These are phyloP conservation scores for Cyrtodaria siliqua DNA, from an alignment of 2,888 invertebrate species.

Conservation along the genomic window DNA sequence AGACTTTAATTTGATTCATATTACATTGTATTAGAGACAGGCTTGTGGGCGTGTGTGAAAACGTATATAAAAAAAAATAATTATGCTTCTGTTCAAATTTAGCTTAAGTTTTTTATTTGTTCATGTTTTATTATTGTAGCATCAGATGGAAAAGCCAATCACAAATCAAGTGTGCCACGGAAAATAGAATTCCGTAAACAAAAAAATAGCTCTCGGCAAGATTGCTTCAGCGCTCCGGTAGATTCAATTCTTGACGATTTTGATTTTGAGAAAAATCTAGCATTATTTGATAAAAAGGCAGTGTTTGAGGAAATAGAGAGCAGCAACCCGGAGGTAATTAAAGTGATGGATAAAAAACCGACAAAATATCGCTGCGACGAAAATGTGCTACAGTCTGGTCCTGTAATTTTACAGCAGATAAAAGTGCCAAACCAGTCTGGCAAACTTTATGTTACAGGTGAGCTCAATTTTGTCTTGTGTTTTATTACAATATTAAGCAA, in stretches of 20 bases:
- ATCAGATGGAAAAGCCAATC: constrained; percentile 49
- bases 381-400: constrained; percentile 91
- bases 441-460: constrained; percentile 90
- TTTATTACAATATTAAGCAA: too few species aligned
- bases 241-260: constrained; percentile 92
- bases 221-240: constrained; percentile 92
- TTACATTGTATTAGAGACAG: too few species aligned
- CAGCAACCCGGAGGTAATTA: constrained; percentile 69
- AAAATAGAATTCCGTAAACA: constrained; percentile 87
- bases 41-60: too few species aligned
- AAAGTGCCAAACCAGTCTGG: constrained; percentile 88
- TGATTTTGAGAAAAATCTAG: constrained; percentile 97
- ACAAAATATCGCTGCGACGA: constrained; percentile 93
- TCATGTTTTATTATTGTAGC: constrained; percentile 41
- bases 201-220: constrained; percentile 87
- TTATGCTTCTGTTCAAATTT: too few species aligned
- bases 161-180: constrained; percentile 84
- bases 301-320: constrained; percentile 91
- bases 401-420: constrained; percentile 90
- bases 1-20: too few species aligned
- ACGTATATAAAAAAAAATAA: too few species aligned
- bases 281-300: constrained; percentile 94
- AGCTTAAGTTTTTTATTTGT: too few species aligned
- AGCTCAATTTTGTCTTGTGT: too few species aligned
- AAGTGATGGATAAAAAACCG: constrained; percentile 71